A percentile compares a stretch with the other conserved stretches of the same genome.
These are phyloP conservation scores for Aurelia sp. DNA, from an alignment of 30 jellyfish, hydroid and myxozoan species.

Conservation along the genomic window DNA sequence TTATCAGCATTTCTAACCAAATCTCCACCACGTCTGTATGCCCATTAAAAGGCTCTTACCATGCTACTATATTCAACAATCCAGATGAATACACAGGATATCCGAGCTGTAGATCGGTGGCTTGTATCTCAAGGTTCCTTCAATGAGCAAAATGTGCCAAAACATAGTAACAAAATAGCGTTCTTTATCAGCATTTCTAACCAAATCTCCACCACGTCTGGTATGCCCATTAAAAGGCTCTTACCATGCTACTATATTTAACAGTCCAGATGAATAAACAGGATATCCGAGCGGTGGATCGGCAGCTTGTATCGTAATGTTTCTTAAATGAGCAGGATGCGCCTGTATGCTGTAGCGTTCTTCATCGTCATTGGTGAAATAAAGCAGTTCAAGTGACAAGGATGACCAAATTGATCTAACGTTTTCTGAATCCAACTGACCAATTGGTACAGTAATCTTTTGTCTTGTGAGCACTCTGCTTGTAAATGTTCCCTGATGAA, in stretches of 20 bases:
- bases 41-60: constrained; percentile 26
- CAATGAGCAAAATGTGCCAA: constrained; percentile 76
- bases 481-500: constrained; percentile 72
- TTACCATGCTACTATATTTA: constrained; percentile 57
- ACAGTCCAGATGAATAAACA: constrained; percentile 81
- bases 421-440: constrained; percentile 63
- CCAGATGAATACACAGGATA: constrained; percentile 88
- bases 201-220: too few species aligned
- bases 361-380: constrained; percentile 90
- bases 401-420: constrained; percentile 86
- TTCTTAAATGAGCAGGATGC: constrained; percentile 78
- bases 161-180: constrained; percentile 65
- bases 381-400: constrained; percentile 72
- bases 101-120: constrained; percentile 95
- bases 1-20: constrained; percentile 95
- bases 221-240: too few species aligned
- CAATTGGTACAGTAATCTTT: constrained; percentile 71
- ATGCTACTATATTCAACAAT: constrained; percentile 44
- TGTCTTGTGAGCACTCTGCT: constrained; percentile 84
- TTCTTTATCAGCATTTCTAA: constrained; percentile 1
- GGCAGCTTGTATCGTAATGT: constrained; percentile 85
- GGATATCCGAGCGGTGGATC: constrained; percentile 97
- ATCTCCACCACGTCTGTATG: too few species aligned
- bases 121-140: constrained; percentile 78
- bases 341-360: constrained; percentile 97